These are phyloP conservation scores for Melipona bicolor DNA, from an alignment of 2,888 invertebrate species.

Conservation along the genomic window DNA sequence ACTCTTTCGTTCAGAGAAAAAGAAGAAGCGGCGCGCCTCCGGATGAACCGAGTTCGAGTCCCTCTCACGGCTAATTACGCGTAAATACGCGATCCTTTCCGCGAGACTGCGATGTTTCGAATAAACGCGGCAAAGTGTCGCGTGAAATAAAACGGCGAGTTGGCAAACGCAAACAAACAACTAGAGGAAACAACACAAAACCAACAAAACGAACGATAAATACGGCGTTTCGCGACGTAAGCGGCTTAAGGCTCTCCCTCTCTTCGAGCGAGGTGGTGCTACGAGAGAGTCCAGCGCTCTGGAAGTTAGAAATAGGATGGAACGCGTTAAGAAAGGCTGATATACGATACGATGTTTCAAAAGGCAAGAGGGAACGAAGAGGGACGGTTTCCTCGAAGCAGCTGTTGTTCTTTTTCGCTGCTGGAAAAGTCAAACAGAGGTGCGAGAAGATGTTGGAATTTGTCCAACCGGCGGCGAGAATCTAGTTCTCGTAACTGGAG, in stretches of 20 bases:
- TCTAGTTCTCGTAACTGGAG: slow-evolving; percentile 42
- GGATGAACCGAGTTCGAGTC: neutral
- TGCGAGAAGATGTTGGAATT: slow-evolving; percentile 21
- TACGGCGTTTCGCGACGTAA: neutral
- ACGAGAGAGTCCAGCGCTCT: neutral
- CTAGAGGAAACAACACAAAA: neutral
- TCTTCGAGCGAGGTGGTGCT: no score
- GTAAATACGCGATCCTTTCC: neutral
- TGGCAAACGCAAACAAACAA: neutral
- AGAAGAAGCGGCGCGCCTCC: slow-evolving; percentile 2
- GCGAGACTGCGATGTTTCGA: neutral
- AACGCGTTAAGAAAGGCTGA: neutral
- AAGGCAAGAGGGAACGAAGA: neutral
- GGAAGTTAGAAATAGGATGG: neutral
- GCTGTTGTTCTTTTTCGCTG: slow-evolving; percentile 29
- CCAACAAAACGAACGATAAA: neutral
- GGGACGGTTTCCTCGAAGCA: slow-evolving; percentile 6
- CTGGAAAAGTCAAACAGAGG: slow-evolving; percentile 2
- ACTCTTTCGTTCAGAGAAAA: neutral
- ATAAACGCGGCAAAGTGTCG: neutral
- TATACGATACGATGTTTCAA: neutral
- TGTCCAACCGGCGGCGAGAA: slow-evolving; percentile 20
- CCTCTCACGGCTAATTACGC: neutral
- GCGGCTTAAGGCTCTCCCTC: neutral
- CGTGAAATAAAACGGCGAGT: neutral